Evolutionary conservation across 2,888 invertebrate genomes (phyloP).

Genomic region (Eurytoma californica): DNA sequence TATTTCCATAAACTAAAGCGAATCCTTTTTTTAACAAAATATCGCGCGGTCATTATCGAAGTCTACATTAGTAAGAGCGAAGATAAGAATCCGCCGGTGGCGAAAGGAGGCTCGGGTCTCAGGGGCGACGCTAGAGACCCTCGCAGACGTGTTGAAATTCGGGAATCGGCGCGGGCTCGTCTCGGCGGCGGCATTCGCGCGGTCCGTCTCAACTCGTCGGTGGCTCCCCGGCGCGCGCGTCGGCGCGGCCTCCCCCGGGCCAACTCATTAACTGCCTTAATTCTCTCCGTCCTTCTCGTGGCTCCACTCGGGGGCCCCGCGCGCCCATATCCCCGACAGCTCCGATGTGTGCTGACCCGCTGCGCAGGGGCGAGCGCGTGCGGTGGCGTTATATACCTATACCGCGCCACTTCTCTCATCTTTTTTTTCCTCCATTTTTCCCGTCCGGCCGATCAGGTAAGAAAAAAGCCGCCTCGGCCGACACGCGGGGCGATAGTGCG

Average conservation of each 20-base stretch:
- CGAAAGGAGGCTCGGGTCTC: no score
- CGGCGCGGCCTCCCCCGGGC: slow-evolving; percentile 62
- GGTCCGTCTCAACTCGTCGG: not conserved
- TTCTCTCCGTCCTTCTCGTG: slow-evolving; percentile 43
- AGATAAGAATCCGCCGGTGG: no score
- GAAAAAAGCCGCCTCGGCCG: slow-evolving; percentile 74
- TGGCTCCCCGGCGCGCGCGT: slow-evolving; percentile 61
- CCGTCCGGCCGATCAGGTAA: slow-evolving; percentile 66
- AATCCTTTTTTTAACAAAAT: no score
- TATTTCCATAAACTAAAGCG: no score
- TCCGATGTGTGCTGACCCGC: slow-evolving; percentile 21
- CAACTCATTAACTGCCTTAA: slow-evolving; percentile 71
- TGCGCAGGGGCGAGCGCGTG: slow-evolving; percentile 16
- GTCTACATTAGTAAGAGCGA: not conserved
- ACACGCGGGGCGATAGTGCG: slow-evolving; percentile 74
- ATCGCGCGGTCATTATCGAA: no score
- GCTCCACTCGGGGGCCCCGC: not conserved
- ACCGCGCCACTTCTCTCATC: not conserved
- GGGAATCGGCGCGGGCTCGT: not conserved
- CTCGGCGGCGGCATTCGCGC: no score
- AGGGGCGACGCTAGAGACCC: not conserved
- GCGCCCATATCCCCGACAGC: slow-evolving; percentile 2
- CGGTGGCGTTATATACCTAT: not conserved
- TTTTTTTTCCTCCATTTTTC: not conserved
- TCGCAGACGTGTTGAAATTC: not conserved